Conservation (phyloP, 2,888 invertebrate species). For the Oligia strigilis region DNA sequence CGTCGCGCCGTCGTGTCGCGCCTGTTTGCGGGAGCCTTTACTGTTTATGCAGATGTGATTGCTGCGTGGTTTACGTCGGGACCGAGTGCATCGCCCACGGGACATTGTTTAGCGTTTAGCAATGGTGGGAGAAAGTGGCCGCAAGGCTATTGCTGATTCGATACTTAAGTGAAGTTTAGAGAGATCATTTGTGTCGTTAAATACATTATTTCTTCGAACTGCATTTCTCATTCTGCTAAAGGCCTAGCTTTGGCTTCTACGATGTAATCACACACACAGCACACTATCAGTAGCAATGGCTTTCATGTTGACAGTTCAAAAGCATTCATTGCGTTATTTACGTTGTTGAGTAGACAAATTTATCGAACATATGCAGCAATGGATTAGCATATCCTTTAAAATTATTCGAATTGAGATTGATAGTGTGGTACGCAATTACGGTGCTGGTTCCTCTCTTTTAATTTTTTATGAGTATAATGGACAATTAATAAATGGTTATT, state of each 20-base stretch:
- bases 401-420: too few species aligned
- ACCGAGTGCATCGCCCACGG: conserved; percentile 51
- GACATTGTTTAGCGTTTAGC: conserved; percentile 25
- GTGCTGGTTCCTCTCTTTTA: too few species aligned
- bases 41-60: conserved; percentile 40
- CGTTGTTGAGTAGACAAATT: neutral
- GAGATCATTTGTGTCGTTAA: neutral
- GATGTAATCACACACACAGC: neutral
- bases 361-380: neutral
- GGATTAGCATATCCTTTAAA: neutral
- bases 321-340: too few species aligned
- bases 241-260: neutral
- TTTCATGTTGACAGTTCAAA: neutral
- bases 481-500: too few species aligned
- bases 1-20: neutral
- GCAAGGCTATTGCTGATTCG: neutral
- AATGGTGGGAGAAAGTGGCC: conserved; percentile 35
- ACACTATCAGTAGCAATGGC: too few species aligned
- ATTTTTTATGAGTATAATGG: neutral
- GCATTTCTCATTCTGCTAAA: neutral
- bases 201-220: neutral
- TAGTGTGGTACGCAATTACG: too few species aligned
- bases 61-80: conserved; percentile 25
- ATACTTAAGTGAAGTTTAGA: conserved; percentile 3
- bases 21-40: neutral